phyloP scores from a whole-genome alignment of 2,888 invertebrate species.

The Melieria omissa region DNA sequence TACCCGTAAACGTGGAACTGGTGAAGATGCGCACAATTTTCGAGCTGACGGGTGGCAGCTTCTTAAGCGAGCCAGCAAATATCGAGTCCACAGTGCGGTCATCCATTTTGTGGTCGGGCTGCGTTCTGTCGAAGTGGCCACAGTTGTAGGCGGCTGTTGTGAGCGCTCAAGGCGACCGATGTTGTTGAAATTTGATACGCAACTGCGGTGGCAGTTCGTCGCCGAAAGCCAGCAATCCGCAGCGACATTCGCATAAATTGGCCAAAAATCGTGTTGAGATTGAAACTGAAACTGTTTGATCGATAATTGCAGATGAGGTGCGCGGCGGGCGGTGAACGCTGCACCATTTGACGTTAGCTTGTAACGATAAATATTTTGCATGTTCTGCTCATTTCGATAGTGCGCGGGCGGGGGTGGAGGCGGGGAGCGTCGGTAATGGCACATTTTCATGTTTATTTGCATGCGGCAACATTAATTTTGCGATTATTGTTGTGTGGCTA shows the following conservation, averaged over 20 bases:
- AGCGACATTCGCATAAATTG: constrained; percentile 23
- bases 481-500: no score
- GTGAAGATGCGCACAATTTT: constrained; percentile 99
- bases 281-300: constrained; percentile 37
- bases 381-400: no score
- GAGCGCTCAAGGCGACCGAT: neutral
- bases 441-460: no score
- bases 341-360: no score
- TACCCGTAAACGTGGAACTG: constrained; percentile 98
- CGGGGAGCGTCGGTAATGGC: no score
- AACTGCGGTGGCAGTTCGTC: constrained; percentile 26
- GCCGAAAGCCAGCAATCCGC: constrained; percentile 19
- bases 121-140: no score
- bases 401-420: no score
- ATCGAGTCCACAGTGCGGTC: constrained; percentile 91
- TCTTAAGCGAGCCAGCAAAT: constrained; percentile 87
- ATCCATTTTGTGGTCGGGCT: constrained; percentile 73
- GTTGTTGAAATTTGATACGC: constrained; percentile 29
- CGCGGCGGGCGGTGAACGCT: neutral
- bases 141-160: neutral
- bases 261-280: constrained; percentile 26
- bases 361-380: no score
- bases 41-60: constrained; percentile 93
- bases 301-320: constrained; percentile 27
- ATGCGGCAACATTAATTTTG: no score